These are phyloP conservation scores for Vanessa atalanta DNA, from an alignment of 1,140 invertebrate species.

Conservation along the genomic window DNA sequence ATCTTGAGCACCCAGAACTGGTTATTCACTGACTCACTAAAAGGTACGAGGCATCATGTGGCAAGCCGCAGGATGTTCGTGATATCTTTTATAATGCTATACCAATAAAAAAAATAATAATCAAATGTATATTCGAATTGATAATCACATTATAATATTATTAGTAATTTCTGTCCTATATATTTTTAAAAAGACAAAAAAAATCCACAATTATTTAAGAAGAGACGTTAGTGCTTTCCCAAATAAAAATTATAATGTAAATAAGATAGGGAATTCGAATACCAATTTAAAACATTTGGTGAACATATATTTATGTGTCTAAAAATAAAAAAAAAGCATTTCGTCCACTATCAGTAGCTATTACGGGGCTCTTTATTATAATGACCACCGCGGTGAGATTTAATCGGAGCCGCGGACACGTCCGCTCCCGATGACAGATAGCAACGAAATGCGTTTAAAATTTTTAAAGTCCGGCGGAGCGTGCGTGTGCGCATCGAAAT, in stretches of 20 bases:
- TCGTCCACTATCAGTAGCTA: conserved; percentile 45
- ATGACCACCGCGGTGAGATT: conserved; percentile 70
- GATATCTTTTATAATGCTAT: too few relatives aligned
- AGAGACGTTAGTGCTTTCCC: too few relatives aligned
- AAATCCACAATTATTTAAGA: too few relatives aligned
- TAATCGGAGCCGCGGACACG: conserved; percentile 61
- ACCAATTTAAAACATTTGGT: neutral
- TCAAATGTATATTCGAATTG: too few relatives aligned
- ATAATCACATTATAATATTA: too few relatives aligned
- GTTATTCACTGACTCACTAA: neutral
- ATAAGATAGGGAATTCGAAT: neutral
- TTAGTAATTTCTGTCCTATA: too few relatives aligned
- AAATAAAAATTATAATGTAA: too few relatives aligned
- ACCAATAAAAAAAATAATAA: too few relatives aligned
- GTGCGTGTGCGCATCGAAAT: conserved; percentile 61
- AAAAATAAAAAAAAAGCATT: conserved; percentile 20
- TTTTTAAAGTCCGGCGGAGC: conserved; percentile 47
- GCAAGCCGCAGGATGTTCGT: too few relatives aligned
- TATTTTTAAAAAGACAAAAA: too few relatives aligned
- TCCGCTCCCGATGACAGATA: conserved; percentile 73
- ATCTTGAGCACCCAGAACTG: neutral
- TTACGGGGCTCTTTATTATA: conserved; percentile 66
- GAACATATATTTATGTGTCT: conserved; percentile 15
- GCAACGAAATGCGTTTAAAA: conserved; percentile 63
- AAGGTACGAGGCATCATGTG: neutral